Base-by-base conservation (phyloP, 1,140 invertebrate genomes). In the Heliconius himera region DNA sequence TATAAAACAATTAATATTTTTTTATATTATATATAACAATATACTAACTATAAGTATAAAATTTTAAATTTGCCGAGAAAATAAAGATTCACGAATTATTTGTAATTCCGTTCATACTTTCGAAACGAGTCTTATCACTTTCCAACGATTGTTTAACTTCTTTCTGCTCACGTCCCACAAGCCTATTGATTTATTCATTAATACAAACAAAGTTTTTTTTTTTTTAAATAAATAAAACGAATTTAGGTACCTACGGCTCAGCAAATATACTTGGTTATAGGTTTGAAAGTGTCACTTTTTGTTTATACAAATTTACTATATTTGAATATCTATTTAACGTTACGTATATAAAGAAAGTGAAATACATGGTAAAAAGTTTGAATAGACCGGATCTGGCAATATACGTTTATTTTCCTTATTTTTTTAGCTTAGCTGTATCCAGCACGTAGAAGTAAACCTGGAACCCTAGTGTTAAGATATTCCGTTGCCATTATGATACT, bases 71-170 rank as follows among this genome's bases (percentile, higher is more conserved):
- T 46, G 49, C 56, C 56, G 18, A 20, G 33, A 36, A 71, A 71
- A 36, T 76, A 33, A 54, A 29, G 22, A 38, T 66, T 66, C 26
- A 26, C 38, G 66, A 60, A 60, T 83, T 81, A 82, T 79, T 82
- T 66, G 22, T 26, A 66, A 87, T 85, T 87, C 85, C 70, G 49
- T 72, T 74, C 80, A 82, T 79, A 80, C 76, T 82, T 82, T 81
- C 80, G 71, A 82, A 87, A 85, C 82, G 79, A 82, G 85, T 85
- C 74, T 41, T 81, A 78, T 85, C 70, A 80, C 82, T 83, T 83
- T 83, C 82, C 74, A 80, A 74, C 79, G 56, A 77, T 81, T 81
- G 75, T 81, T 77, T 77, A 74, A 41, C 76, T 81, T 81, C 54
- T 77, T 77, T 77, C 36, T n/a, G 49, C 41, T 74, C 76, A 81